These are phyloP conservation scores for Aphaenogaster rudis DNA, from an alignment of 1,140 invertebrate genomes.

Conservation along the genomic window DNA sequence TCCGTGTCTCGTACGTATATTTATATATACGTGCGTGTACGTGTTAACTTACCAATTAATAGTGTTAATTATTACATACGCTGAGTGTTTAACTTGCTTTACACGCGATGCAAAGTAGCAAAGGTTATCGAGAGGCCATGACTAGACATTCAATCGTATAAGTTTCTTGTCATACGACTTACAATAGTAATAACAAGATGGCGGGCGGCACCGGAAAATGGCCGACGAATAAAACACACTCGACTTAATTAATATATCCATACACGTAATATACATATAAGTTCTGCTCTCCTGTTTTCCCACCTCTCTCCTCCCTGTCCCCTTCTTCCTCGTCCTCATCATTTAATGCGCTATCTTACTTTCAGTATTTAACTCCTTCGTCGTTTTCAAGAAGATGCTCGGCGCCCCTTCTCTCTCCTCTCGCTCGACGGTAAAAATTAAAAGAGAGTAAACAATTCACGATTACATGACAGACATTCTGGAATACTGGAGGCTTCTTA, in stretches of 20 bases:
- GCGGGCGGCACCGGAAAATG: slow-evolving; percentile 83
- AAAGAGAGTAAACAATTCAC: slow-evolving; percentile 68
- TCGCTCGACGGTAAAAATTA: slow-evolving; percentile 58
- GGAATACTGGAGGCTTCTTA: slow-evolving; percentile 77
- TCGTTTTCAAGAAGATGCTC: slow-evolving; percentile 45
- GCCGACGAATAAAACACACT: slow-evolving; percentile 84
- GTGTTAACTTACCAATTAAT: slow-evolving; percentile 44
- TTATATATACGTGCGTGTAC: slow-evolving; percentile 35
- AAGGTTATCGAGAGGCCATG: slow-evolving; percentile 86
- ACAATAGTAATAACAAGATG: slow-evolving; percentile 87
- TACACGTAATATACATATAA: slow-evolving; percentile 53
- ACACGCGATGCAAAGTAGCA: slow-evolving; percentile 80
- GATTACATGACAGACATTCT: slow-evolving; percentile 77
- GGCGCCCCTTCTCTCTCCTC: slow-evolving; percentile 14
- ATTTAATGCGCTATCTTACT: slow-evolving; percentile 71
- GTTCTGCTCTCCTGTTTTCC: background rate
- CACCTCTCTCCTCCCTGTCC: slow-evolving; percentile 23
- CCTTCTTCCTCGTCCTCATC: slow-evolving; percentile 12
- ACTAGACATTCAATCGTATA: slow-evolving; percentile 86
- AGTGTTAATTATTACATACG: slow-evolving; percentile 66
- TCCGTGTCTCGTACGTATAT: slow-evolving; percentile 33
- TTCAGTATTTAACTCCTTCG: slow-evolving; percentile 71
- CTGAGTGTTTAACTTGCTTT: slow-evolving; percentile 72
- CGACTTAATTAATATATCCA: slow-evolving; percentile 75
- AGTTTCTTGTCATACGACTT: slow-evolving; percentile 76